Evolutionary conservation across 2,888 invertebrate genomes (phyloP), one percentile per base, ranked within the genome.

Genomic region (Atrina japonica): DNA sequence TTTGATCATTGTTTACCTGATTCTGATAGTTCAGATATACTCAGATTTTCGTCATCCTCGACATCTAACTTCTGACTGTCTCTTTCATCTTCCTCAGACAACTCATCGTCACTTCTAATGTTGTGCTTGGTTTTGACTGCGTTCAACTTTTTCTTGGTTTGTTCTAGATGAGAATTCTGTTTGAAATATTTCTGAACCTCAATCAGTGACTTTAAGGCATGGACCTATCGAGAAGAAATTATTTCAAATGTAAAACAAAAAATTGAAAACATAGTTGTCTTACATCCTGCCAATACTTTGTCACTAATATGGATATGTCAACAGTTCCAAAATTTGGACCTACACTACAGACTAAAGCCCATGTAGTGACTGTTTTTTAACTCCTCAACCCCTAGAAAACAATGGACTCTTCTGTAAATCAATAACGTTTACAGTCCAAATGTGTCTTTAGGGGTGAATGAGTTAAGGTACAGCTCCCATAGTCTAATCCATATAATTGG

Each of bases 141-240:
- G 30, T 90, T 83, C 1, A 94, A 85, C 73, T 93, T 93, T 0
- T 91, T 89, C 81, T 92, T 92, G 0, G 81, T 93, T 91, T 63
- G 92, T 90, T 59, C 88, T 86, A 61, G 77, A 66, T 82, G 80
- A 16, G 77, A 79, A 3, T 63, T 66, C 63, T 85, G 78, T 29
- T 85, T 82, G 61, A 79, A 82, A 3, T 50, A 50, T 45, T 84
- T 83, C 50, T 90, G 89, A 6, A 88, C 79, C n/a, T 81, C 77
- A 25, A 83, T 69, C 41, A 89, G 78, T 3, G 92, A 92, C 68
- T 92, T 92, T 25, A 94, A 84, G 1, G 78, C 78, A 52, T 72
- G 73, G 5, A 82, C 75, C 87, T 88, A 68, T 40, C 45, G 52
- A 27, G 35, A 58, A 47, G n/a, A 7, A 2, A 35, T 16, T n/a